phyloP scores from a whole-genome alignment of 2,888 invertebrate genomes.

The Acanthosepion pharaonis region DNA sequence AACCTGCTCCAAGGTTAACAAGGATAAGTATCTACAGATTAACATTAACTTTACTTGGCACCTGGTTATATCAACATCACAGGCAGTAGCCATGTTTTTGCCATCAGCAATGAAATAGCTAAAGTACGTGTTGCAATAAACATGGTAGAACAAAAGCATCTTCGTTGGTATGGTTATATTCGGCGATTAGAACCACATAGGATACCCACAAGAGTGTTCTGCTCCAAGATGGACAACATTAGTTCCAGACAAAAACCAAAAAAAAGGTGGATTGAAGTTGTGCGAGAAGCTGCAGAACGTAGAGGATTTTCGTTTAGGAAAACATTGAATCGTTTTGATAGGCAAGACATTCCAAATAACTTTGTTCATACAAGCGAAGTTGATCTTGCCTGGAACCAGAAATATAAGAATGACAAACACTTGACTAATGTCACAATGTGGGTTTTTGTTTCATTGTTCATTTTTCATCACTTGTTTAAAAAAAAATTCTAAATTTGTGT shows the following conservation, averaged over 20 bases:
- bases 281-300: slow-evolving; percentile 42
- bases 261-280: slow-evolving; percentile 34
- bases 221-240: slow-evolving; percentile 25
- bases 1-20: slow-evolving; percentile 40
- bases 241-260: slow-evolving; percentile 33
- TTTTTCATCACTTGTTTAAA: neutral
- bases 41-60: slow-evolving; percentile 35
- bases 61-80: slow-evolving; percentile 37
- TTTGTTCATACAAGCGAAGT: slow-evolving; percentile 24
- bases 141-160: slow-evolving; percentile 41
- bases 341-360: neutral
- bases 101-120: neutral
- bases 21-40: slow-evolving; percentile 24
- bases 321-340: neutral
- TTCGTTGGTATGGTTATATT: slow-evolving; percentile 40
- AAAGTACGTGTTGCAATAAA: neutral
- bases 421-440: neutral
- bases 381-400: neutral
- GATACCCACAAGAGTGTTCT: neutral
- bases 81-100: slow-evolving; percentile 35
- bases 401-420: neutral
- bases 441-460: neutral
- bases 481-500: neutral
- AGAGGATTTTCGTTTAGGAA: slow-evolving; percentile 17
- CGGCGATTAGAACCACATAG: slow-evolving; percentile 25